Base-by-base conservation (phyloP, 2,888 invertebrate species). In the Arge pagana region DNA sequence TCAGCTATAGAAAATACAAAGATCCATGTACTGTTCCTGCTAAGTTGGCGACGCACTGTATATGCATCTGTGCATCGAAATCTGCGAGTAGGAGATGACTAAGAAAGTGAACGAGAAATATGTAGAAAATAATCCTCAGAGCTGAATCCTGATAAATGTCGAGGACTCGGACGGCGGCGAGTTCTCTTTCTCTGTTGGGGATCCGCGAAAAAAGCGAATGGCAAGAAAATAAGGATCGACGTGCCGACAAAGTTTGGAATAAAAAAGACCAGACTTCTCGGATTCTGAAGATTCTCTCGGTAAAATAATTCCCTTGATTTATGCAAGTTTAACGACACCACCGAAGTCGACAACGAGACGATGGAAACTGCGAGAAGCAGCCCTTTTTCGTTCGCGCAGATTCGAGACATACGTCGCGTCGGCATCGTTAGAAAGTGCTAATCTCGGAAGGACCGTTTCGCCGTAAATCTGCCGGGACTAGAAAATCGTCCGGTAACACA, bases 201-300 rank as follows among this genome's bases (percentile, higher is more conserved):
- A n/a, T 26, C 28, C 28, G 28, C n/a, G n/a, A 33, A 21, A 35
- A 23, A 23, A 33, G 7, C 5, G 8, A n/a, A 23, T 6, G 10
- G 6, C 28, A 36, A 15, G n/a, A 36, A 13, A 36, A 15, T 8
- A 2, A n/a, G 33, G 33, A 10, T 33, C 19, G 3, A 26, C 13
- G 52, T 41, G 54, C 43, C 51, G 48, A 53, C 54, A 54, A 58
- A 53, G 58, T 66, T 40, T 40, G 65, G 64, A 56, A 58, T 53
- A 58, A 65, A 65, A 60, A 64, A 64, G 63, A 63, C 59, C 52
- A 23, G 39, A 45, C 18, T 23, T 33, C 35, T 26, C 36, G 56
- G 48, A 53, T 61, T 57, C 49, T 58, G 54, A 61, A 26, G 40
- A 26, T 30, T 10, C 26, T 63, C 68, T 68, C 61, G 66, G 61